Base-by-base conservation (phyloP, 2,113 vertebrate genomes). In the Pavo muticus region DNA sequence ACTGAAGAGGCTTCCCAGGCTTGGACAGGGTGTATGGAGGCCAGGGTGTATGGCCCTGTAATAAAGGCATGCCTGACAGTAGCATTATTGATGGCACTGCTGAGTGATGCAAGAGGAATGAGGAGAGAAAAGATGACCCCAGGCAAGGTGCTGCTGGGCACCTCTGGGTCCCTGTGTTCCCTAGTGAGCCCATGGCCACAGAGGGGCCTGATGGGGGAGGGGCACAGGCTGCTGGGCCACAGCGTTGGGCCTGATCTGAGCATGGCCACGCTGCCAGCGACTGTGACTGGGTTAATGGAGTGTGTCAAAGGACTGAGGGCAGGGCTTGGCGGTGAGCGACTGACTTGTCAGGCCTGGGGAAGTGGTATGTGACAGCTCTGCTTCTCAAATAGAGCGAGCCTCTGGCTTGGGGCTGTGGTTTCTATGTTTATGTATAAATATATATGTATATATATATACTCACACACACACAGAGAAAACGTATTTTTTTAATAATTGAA, bases 261-360 rank as follows among this genome's bases (percentile, higher is more conserved):
- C 91, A 4, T 1, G 30, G 74, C 75, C 37, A 29, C 2, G 3
- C 91, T 95, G 88, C 86, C 87, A 89, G 59, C 2, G 10, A 79
- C 65, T 82, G 44, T 87, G 91, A 84, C 83, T 88, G 93, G 91
- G 90, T 94, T 97, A 96, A 96, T 95, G 92, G 92, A 94, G 65
- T 89, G 71, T 80, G 80, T 90, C 86, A 86, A 2, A 83, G 76
- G 90, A 90, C 69, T 0, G 1, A 93, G 89, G 86, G 83, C 92
- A 96, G 87, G 83, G 32, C 71, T 95, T 96, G 96, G 92, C 16
- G 2, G 91, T 37, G 23, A 97, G 81, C 81, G 87, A 73, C 86
- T 96, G 81, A 71, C 81, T 96, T 78, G 86, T 95, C 88, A 94
- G 76, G 88, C 88, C 91, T 85, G 80, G 93, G 89, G 92, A 96